These are phyloP conservation scores for Larimichthys crocea DNA, from an alignment of 2,113 vertebrate genomes.

Conservation along the genomic window DNA sequence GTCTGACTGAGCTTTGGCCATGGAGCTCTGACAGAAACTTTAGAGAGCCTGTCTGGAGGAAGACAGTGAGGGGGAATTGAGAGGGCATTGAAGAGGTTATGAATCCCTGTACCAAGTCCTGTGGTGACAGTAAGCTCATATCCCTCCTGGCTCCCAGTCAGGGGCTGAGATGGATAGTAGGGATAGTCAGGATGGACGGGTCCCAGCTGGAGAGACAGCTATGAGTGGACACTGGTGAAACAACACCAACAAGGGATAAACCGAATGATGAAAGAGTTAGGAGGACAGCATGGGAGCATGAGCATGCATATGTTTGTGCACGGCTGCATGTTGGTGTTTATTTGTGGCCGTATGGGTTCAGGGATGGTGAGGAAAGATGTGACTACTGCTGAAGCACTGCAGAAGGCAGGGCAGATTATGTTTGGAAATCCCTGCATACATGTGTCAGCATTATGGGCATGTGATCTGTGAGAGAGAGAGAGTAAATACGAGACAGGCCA, in stretches of 20 bases:
- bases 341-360: constrained; percentile 14
- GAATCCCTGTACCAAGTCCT: constrained; percentile 56
- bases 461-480: constrained; percentile 23
- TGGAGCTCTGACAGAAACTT: constrained; percentile 59
- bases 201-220: constrained; percentile 41
- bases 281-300: background rate
- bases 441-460: constrained; percentile 54
- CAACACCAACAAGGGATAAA: constrained; percentile 44
- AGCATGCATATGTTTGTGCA: constrained; percentile 28
- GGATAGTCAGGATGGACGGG: constrained; percentile 46
- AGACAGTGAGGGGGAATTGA: constrained; percentile 65
- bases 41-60: constrained; percentile 59
- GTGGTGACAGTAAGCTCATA: constrained; percentile 58
- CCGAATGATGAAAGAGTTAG: constrained; percentile 29
- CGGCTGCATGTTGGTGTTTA: constrained; percentile 7
- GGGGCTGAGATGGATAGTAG: constrained; percentile 52
- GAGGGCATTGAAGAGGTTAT: constrained; percentile 64
- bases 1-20: constrained; percentile 43
- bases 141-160: constrained; percentile 54
- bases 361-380: constrained; percentile 22
- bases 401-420: constrained; percentile 58
- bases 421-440: constrained; percentile 48
- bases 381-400: constrained; percentile 23
- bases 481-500: constrained; percentile 27
- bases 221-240: constrained; percentile 17